Base-by-base conservation (phyloP, 2,888 invertebrate species). In the Zelleria hepariella region DNA sequence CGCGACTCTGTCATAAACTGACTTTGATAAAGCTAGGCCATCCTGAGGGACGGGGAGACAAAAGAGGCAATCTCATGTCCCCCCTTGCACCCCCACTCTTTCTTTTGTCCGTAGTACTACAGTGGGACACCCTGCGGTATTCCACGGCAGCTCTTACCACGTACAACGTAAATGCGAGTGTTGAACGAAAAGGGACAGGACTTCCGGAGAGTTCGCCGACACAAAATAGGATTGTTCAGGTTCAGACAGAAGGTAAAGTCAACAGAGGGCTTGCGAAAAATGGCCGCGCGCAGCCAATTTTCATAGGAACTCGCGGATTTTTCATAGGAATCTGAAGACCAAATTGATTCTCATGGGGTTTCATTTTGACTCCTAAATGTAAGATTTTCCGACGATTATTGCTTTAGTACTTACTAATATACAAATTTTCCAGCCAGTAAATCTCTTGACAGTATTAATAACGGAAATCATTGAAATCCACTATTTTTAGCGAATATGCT, bases 1-100 rank as follows among this genome's bases (percentile, higher is more conserved):
- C 15, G 10, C 15, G 15, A 5, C 5, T 51, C 51, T 7, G 20
- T 72, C 75, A 77, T 76, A 78, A 77, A 80, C 72, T 73, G 71
- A 65, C 67, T 68, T 69, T 73, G 77, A 78, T 78, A 75, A 78
- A 78, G 69, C 73, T 73, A 67, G 68, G 63, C 67, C 18, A 67
- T 72, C 70, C 72, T 69, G 62, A 62, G 70, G 73, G 72, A 73
- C 68, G 66, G 65, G 64, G 67, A 66, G 68, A 64, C 62, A 65
- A 61, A 61, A 62, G 63, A 58, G 62, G 62, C 65, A 32, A 18
- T n/a, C 32, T 42, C 25, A 7, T 32, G n/a, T 15, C 26, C 32
- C 56, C 56, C 56, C 21, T 51, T 51, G 8, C 23, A 8, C 4
- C 51, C 51, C 51, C 32, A 42, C 32, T 15, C 32, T 15, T 15